phyloP scores from a whole-genome alignment of 2,888 invertebrate genomes.

The Drosophila acutilabella region DNA sequence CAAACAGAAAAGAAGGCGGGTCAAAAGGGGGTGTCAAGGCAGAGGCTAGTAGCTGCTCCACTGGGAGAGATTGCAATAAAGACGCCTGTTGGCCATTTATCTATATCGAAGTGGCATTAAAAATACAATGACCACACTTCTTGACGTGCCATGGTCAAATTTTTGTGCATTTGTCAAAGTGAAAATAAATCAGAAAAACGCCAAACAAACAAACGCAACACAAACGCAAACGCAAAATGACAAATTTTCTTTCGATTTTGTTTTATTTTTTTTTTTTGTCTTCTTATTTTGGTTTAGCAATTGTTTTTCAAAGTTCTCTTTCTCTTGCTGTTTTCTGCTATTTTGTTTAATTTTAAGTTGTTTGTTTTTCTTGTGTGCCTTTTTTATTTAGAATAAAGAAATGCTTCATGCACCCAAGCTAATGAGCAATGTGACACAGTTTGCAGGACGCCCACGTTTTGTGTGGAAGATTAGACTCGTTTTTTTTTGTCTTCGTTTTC shows the following conservation, averaged over 20 bases:
- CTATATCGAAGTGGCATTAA: conserved; percentile 73
- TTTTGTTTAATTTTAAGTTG: conserved; percentile 5
- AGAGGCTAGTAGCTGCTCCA: background rate
- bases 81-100: conserved; percentile 68
- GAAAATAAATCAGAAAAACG: conserved; percentile 75
- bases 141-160: conserved; percentile 79
- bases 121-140: conserved; percentile 76
- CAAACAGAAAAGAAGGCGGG: conserved; percentile 6
- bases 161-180: conserved; percentile 78
- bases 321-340: conserved; percentile 7
- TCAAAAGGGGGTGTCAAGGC: background rate
- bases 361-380: background rate
- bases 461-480: conserved; percentile 52
- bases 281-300: conserved; percentile 34
- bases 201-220: conserved; percentile 68
- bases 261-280: conserved; percentile 38
- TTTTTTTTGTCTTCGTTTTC: conserved; percentile 29
- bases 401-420: conserved; percentile 71
- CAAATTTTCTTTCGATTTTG: conserved; percentile 59
- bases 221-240: conserved; percentile 51
- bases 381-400: conserved; percentile 32
- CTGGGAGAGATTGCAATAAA: conserved; percentile 22
- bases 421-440: conserved; percentile 78
- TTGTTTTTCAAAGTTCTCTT: conserved; percentile 38
- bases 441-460: conserved; percentile 60